A percentile compares a stretch with the other conserved stretches of the same genome.
Conservation (phyloP, 2,888 invertebrate species). For the Branchellion lobata region DNA sequence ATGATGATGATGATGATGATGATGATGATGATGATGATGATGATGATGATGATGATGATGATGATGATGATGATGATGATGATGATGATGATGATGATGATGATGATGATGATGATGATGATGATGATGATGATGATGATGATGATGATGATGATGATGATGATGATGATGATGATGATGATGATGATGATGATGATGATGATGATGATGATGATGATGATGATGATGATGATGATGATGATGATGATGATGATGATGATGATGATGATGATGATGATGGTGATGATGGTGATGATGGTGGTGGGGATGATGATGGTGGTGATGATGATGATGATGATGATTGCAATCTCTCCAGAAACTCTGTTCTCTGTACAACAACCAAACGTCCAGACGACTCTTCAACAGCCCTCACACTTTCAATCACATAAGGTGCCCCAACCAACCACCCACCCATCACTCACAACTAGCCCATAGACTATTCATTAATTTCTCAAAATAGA, state of each 20-base stretch:
- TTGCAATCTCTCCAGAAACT: too few relatives aligned
- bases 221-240: constrained; percentile 26
- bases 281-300: background rate
- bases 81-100: constrained; percentile 46
- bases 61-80: constrained; percentile 46
- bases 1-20: constrained; percentile 41
- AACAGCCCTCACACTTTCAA: too few relatives aligned
- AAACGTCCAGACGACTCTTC: too few relatives aligned
- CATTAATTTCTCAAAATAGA: too few relatives aligned
- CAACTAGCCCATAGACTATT: too few relatives aligned
- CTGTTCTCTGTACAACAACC: too few relatives aligned
- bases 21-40: constrained; percentile 30
- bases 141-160: constrained; percentile 17
- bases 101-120: constrained; percentile 47
- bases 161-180: constrained; percentile 29
- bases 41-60: constrained; percentile 33
- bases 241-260: constrained; percentile 29
- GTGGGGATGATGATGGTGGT: too few relatives aligned
- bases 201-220: constrained; percentile 29
- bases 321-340: too few relatives aligned
- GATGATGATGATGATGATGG: constrained; percentile 28
- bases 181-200: constrained; percentile 29
- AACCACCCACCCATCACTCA: too few relatives aligned
- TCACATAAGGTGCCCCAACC: too few relatives aligned
- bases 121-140: constrained; percentile 46